Evolutionary conservation across 2,113 vertebrate species (phyloP).

Genomic region (Aspidoscelis tigris): DNA sequence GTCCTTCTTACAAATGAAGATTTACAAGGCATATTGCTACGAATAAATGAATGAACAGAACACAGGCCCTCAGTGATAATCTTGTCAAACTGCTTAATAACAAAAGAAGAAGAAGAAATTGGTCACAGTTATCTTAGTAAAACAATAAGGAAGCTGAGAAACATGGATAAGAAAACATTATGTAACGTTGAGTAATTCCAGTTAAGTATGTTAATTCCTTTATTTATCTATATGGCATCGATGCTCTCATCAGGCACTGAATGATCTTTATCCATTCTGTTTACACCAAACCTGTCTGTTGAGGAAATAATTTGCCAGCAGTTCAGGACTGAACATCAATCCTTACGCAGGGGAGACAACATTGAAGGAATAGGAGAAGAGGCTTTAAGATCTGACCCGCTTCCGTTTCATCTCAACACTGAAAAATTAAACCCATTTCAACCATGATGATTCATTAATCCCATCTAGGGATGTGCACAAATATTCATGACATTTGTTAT

Average conservation of each 20-base stretch:
- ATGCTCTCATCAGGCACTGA: conserved; percentile 27
- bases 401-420: conserved; percentile 35
- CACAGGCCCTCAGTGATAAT: background rate
- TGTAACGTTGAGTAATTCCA: conserved; percentile 43
- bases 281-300: conserved; percentile 47
- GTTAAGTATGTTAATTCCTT: conserved; percentile 58
- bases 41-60: no score
- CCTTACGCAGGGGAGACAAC: conserved; percentile 26
- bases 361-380: conserved; percentile 30
- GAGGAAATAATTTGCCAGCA: conserved; percentile 20
- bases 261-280: conserved; percentile 21
- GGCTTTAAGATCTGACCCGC: conserved; percentile 38
- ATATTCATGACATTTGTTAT: no score
- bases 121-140: conserved; percentile 37
- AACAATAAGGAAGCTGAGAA: background rate
- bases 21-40: no score
- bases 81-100: conserved; percentile 40
- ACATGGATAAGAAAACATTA: conserved; percentile 54
- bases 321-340: conserved; percentile 24
- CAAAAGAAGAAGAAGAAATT: conserved; percentile 38
- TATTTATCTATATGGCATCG: background rate
- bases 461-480: background rate
- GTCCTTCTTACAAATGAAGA: no score
- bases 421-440: conserved; percentile 27
- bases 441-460: conserved; percentile 33